Conservation (phyloP, 23 tunicate species). For the Styela plicata region DNA sequence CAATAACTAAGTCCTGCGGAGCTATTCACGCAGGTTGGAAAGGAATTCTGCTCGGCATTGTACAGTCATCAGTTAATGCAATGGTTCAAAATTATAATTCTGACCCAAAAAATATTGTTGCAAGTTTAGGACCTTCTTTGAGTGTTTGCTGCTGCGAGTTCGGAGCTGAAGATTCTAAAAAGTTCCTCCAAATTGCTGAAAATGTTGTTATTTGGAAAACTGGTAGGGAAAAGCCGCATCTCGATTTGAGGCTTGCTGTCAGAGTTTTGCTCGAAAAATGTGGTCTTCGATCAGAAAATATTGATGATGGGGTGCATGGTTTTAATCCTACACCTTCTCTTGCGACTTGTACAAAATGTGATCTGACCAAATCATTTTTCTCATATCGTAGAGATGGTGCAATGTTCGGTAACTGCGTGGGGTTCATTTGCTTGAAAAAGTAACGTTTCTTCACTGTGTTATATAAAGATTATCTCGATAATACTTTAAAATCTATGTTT, state of each 20-base stretch:
- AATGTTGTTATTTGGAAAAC: slow-evolving; percentile 64
- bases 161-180: slow-evolving; percentile 51
- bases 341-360: slow-evolving; percentile 85
- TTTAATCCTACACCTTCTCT: background rate
- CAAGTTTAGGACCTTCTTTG: slow-evolving; percentile 69
- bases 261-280: slow-evolving; percentile 33
- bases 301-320: slow-evolving; percentile 59
- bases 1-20: slow-evolving; percentile 59
- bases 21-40: slow-evolving; percentile 96
- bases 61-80: slow-evolving; percentile 38
- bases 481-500: too few species aligned
- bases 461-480: too few species aligned
- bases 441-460: too few species aligned
- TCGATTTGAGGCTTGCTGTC: slow-evolving; percentile 66
- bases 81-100: slow-evolving; percentile 62
- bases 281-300: slow-evolving; percentile 39
- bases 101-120: slow-evolving; percentile 56
- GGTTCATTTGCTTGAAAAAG: slow-evolving; percentile 48
- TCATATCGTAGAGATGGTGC: slow-evolving; percentile 72
- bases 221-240: slow-evolving; percentile 45
- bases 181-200: slow-evolving; percentile 46
- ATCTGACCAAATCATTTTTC: slow-evolving; percentile 52
- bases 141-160: slow-evolving; percentile 89
- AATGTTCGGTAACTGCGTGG: slow-evolving; percentile 87
- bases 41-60: slow-evolving; percentile 59